Percentiles rank a stretch among this genome's conserved stretches.
phyloP scores from a whole-genome alignment of 2,797 vertebrate genomes.

The Neoniphon sammara region DNA sequence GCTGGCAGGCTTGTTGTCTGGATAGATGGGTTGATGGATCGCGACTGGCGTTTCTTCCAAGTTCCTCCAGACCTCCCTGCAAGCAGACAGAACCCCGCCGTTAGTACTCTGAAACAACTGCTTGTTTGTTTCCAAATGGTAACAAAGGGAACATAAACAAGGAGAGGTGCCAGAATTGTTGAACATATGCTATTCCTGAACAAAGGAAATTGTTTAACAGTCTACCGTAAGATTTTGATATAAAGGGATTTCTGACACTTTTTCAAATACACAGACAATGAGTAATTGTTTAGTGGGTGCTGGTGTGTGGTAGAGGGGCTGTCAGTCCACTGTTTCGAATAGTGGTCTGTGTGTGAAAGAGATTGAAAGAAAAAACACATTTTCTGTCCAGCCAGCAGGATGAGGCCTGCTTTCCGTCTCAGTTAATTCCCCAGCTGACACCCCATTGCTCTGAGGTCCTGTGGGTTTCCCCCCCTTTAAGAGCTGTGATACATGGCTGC shows the following conservation, averaged over 20 bases:
- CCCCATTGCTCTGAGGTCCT: constrained; percentile 39
- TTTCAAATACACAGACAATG: constrained; percentile 32
- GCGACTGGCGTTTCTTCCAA: constrained; percentile 54
- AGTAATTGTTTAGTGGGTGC: constrained; percentile 35
- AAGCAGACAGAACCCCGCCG: constrained; percentile 45
- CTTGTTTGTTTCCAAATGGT: constrained; percentile 24
- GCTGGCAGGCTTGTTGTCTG: constrained; percentile 42
- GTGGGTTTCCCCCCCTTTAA: constrained; percentile 13
- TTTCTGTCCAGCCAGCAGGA: constrained; percentile 45
- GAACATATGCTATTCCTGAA: constrained; percentile 12
- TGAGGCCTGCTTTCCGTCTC: constrained; percentile 65
- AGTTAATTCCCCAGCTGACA: constrained; percentile 34
- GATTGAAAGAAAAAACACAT: constrained; percentile 42
- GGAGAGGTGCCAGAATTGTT: constrained; percentile 24
- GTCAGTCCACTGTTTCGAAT: constrained; percentile 43
- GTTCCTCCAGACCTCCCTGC: constrained; percentile 62
- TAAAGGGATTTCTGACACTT: constrained; percentile 15
- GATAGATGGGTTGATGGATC: constrained; percentile 58
- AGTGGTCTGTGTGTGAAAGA: constrained; percentile 44
- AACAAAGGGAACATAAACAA: constrained; percentile 35
- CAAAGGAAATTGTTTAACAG: constrained; percentile 7
- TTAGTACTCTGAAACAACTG: constrained; percentile 16
- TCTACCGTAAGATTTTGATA: constrained; percentile 9
- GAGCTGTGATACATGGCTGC: constrained; percentile 24
- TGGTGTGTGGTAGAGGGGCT: constrained; percentile 24